These are phyloP conservation scores for Ceryle rudis DNA, from an alignment of 2,797 vertebrate genomes.

Conservation along the genomic window DNA sequence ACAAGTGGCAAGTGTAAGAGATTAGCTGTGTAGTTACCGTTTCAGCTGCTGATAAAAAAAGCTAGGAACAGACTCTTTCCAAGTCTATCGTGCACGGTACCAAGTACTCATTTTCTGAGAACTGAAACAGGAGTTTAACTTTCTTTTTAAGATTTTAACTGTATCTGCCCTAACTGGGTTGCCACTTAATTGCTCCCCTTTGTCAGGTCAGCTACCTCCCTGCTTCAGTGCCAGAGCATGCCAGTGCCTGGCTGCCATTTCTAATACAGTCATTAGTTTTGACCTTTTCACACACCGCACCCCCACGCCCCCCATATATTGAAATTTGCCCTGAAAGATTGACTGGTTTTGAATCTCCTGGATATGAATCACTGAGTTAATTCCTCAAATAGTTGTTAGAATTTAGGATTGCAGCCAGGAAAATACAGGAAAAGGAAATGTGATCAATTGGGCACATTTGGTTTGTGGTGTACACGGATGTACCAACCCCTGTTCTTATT, in stretches of 20 bases:
- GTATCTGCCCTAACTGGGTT: neutral
- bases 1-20: conserved; percentile 55
- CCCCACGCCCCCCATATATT: accelerated
- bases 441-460: conserved; percentile 40
- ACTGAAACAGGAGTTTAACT: neutral
- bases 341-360: conserved; percentile 19
- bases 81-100: neutral
- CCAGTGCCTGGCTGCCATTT: neutral
- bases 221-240: neutral
- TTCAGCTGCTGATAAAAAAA: conserved; percentile 46
- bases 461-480: neutral
- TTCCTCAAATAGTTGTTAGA: conserved; percentile 49
- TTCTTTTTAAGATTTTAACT: neutral
- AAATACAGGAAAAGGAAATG: conserved; percentile 58
- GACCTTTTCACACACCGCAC: neutral
- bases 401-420: conserved; percentile 24
- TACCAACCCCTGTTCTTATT: neutral
- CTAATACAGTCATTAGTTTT: neutral
- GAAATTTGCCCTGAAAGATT: neutral
- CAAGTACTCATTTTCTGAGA: neutral
- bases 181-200: neutral
- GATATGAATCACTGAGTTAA: conserved; percentile 36
- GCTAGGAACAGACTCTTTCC: neutral
- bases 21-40: conserved; percentile 35
- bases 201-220: neutral